Evolutionary conservation across 2,888 invertebrate genomes (phyloP).

Genomic region (Drosophila testacea): DNA sequence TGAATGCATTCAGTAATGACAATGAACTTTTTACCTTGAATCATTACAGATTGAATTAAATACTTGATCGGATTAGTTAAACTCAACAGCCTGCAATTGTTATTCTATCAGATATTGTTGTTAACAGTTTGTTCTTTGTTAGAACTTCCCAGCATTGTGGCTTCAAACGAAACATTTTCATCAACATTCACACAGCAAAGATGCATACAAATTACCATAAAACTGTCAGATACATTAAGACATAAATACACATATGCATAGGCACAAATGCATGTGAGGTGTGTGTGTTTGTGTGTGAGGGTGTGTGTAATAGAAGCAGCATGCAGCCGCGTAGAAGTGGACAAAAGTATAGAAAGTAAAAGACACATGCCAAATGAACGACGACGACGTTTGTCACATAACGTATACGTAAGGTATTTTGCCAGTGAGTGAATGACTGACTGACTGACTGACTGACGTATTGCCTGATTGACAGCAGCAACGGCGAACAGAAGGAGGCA

Average conservation of each 20-base stretch:
- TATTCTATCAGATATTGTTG: constrained; percentile 14
- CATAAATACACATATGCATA: constrained; percentile 31
- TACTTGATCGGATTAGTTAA: constrained; percentile 4
- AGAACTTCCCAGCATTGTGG: constrained; percentile 49
- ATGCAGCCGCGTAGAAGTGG: constrained; percentile 29
- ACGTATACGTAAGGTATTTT: constrained; percentile 70
- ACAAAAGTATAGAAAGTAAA: constrained; percentile 40
- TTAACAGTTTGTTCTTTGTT: constrained; percentile 25
- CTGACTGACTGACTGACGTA: constrained; percentile 78
- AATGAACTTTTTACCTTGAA: constrained; percentile 16
- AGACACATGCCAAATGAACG: constrained; percentile 58
- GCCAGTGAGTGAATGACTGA: constrained; percentile 68
- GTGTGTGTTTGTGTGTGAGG: constrained; percentile 13
- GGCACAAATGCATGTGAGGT: constrained; percentile 9
- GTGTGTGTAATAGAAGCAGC: constrained; percentile 51
- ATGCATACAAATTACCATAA: constrained; percentile 77
- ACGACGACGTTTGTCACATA: constrained; percentile 70
- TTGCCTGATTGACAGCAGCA: constrained; percentile 80
- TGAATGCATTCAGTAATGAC: not conserved
- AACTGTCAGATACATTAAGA: constrained; percentile 58
- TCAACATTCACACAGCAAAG: constrained; percentile 57
- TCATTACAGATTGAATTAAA: constrained; percentile 8
- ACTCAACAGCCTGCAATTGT: constrained; percentile 1
- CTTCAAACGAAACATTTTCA: constrained; percentile 39
- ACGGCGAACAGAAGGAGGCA: constrained; percentile 24